These are phyloP conservation scores for Edolisoma coerulescens DNA, from an alignment of 2,113 vertebrate genomes.

Conservation along the genomic window DNA sequence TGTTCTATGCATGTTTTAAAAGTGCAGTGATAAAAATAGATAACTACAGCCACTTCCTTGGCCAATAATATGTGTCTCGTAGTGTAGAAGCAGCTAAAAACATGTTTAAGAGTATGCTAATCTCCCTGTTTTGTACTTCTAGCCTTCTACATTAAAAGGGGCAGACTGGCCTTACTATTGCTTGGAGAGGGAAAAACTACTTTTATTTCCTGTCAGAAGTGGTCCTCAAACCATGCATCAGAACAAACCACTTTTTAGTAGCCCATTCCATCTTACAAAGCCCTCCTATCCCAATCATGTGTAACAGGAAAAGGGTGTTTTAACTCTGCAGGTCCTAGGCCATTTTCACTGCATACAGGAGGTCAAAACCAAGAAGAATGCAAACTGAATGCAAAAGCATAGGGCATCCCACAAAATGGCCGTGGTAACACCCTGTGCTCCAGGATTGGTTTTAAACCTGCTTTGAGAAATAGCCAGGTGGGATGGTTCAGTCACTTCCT, in stretches of 20 bases:
- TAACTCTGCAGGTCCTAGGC: not conserved
- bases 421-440: not conserved
- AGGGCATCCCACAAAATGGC: not conserved
- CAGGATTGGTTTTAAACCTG: not conserved
- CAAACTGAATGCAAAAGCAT: not conserved
- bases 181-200: not conserved
- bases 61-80: not conserved
- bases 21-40: constrained; percentile 17
- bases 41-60: not conserved
- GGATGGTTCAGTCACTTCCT: not conserved
- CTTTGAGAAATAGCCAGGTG: not conserved
- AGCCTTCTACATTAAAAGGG: not conserved
- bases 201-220: not conserved
- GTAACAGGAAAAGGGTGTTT: not conserved
- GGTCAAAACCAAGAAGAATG: not conserved
- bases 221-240: not conserved
- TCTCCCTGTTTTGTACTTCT: not conserved
- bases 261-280: not conserved
- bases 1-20: not conserved
- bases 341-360: not conserved
- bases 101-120: not conserved
- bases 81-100: not conserved
- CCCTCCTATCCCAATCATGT: not conserved
- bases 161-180: not conserved
- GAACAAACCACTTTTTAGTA: not conserved